These are phyloP conservation scores for Amazona vittata DNA, from an alignment of 2,113 vertebrate genomes.

Conservation along the genomic window DNA sequence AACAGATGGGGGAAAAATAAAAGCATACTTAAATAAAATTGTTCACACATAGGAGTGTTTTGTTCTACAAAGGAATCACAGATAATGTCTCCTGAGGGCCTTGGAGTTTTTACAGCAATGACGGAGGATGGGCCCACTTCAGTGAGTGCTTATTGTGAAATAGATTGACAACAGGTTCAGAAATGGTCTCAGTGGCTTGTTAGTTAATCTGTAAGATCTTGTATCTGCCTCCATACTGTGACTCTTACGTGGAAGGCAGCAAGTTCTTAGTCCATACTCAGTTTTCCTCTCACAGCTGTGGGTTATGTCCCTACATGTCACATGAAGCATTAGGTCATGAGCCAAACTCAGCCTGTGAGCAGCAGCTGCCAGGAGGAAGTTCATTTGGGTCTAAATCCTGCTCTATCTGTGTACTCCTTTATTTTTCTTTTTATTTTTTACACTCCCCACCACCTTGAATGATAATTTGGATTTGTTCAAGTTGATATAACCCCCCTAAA, in stretches of 20 bases:
- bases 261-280: background rate
- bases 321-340: conserved; percentile 56
- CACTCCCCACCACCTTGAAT: background rate
- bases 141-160: background rate
- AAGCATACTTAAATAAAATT: background rate
- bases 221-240: background rate
- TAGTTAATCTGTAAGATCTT: background rate
- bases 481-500: background rate
- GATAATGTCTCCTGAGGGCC: background rate
- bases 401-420: background rate
- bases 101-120: background rate
- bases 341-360: background rate
- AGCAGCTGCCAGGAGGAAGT: conserved; percentile 51
- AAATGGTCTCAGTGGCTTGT: background rate
- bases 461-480: background rate
- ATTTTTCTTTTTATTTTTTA: background rate
- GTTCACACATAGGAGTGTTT: background rate
- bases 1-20: background rate
- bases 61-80: background rate
- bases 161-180: background rate
- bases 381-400: conserved; percentile 26
- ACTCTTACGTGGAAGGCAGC: background rate
- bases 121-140: background rate
- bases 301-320: conserved; percentile 19
- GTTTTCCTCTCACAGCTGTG: conserved; percentile 40